A percentile compares a stretch with the other conserved stretches of the same genome.
These are phyloP conservation scores for Myripristis murdjan DNA, from an alignment of 2,797 vertebrate species.

Conservation along the genomic window DNA sequence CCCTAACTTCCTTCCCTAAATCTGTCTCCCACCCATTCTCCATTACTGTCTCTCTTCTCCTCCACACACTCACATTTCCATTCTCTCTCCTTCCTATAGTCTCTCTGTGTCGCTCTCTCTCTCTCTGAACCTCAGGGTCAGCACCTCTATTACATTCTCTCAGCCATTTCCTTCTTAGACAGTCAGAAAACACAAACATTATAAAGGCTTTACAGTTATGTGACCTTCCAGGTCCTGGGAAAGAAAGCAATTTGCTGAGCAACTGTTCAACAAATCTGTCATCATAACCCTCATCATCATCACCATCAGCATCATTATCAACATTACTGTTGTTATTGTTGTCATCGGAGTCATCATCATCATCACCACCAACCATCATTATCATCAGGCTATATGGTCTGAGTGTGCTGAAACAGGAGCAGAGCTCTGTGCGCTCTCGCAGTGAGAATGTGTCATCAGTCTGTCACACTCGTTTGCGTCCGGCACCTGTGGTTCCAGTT, in stretches of 20 bases:
- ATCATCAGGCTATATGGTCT: conserved; percentile 11
- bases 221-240: conserved; percentile 83
- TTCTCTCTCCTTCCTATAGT: conserved; percentile 22
- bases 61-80: conserved; percentile 27
- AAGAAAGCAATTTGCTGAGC: conserved; percentile 52
- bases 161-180: conserved; percentile 78
- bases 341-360: neutral
- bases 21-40: conserved; percentile 32
- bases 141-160: conserved; percentile 58
- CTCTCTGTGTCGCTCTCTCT: conserved; percentile 23
- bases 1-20: conserved; percentile 76
- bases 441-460: conserved; percentile 46
- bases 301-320: too few relatives aligned
- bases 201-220: conserved; percentile 62
- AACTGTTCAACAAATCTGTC: conserved; percentile 67
- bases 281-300: conserved; percentile 46
- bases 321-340: too few relatives aligned
- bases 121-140: conserved; percentile 63
- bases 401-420: conserved; percentile 35
- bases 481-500: conserved; percentile 79
- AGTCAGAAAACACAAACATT: conserved; percentile 70
- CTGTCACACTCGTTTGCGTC: conserved; percentile 62
- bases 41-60: conserved; percentile 14
- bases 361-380: conserved; percentile 10
- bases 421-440: conserved; percentile 6